Evolutionary conservation across 2,113 vertebrate genomes (phyloP), one percentile per base, ranked within the genome.

Genomic region (Cottus gobio): DNA sequence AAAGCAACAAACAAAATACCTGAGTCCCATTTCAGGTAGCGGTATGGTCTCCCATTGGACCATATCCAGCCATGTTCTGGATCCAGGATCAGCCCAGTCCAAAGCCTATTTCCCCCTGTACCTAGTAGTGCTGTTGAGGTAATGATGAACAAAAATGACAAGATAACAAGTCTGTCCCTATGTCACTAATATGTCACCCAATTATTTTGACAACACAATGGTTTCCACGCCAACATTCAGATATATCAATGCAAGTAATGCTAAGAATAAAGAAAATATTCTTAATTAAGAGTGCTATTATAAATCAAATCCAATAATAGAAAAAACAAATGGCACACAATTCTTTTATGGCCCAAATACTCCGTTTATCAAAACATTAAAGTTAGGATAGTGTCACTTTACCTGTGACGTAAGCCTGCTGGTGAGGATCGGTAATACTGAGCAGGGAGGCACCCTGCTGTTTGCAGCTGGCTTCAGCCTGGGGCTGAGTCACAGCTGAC

Each of bases 391-490:
- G 42, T 15, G 42, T 44, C 42, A 44, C 9, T 94, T 37, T 68
- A 98, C 97, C 96, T 95, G 95, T 89, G 30, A 98, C 60, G 52
- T 95, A 96, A 1, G 94, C 95, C 90, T 98, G 96, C 72, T 97
- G 95, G 0, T 96, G 95, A 66, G 97, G 78, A 71, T 97, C 96
- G 0, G 94, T 95, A 88, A 98, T 87, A 63, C 96, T 96, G 78
- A 96, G 24, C 67, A 98, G 88, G 0, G 96, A 93, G 0, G 95
- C 92, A 0, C 90, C 85, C 84, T 98, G 97, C 56, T 98, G 96
- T 22, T 94, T 95, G 79, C 97, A 98, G 90, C 97, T 98, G 89
- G 87, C 94, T 62, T 96, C 95, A 18, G 97, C 97, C 86, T 98
- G 96, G 10, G 95, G 82, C 97, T 97, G 97, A 0, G 92, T 96